These are phyloP conservation scores for Eufriesea mexicana DNA, from an alignment of 1,140 invertebrate genomes.

Conservation along the genomic window DNA sequence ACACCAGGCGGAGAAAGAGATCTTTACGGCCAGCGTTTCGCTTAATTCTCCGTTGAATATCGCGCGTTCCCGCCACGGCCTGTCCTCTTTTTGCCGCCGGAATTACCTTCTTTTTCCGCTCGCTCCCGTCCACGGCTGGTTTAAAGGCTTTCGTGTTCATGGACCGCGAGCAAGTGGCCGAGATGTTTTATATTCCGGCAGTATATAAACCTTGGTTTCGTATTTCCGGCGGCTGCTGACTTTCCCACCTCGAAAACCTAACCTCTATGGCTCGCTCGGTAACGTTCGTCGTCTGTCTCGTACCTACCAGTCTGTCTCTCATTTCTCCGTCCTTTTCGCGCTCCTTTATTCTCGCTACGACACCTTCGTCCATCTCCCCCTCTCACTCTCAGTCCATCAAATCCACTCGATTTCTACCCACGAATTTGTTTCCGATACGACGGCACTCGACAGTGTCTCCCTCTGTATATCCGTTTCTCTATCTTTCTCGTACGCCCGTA, in stretches of 20 bases:
- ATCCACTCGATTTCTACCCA: constrained; percentile 13
- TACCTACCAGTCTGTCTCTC: not conserved
- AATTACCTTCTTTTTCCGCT: constrained; percentile 12
- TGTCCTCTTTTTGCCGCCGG: not conserved
- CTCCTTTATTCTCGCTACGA: too few relatives aligned
- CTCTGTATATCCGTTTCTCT: too few relatives aligned
- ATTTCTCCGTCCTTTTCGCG: too few relatives aligned
- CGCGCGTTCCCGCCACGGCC: not conserved
- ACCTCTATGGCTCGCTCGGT: not conserved
- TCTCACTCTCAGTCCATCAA: too few relatives aligned
- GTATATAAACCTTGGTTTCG: constrained; percentile 6
- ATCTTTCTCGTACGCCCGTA: too few relatives aligned
- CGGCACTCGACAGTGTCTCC: too few relatives aligned
- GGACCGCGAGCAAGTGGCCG: constrained; percentile 5
- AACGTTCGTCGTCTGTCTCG: not conserved
- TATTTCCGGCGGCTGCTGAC: constrained; percentile 10
- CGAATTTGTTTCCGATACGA: constrained; percentile 46
- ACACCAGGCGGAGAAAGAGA: not conserved
- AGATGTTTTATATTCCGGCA: constrained; percentile 24
- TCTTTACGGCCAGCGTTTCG: not conserved
- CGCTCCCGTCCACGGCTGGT: not conserved
- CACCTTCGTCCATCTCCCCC: too few relatives aligned
- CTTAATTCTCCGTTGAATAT: constrained; percentile 8
- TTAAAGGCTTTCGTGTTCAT: constrained; percentile 36
- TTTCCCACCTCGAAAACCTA: constrained; percentile 45